Base-by-base conservation (phyloP, 2,888 invertebrate genomes). In the Augiades crinisus region DNA sequence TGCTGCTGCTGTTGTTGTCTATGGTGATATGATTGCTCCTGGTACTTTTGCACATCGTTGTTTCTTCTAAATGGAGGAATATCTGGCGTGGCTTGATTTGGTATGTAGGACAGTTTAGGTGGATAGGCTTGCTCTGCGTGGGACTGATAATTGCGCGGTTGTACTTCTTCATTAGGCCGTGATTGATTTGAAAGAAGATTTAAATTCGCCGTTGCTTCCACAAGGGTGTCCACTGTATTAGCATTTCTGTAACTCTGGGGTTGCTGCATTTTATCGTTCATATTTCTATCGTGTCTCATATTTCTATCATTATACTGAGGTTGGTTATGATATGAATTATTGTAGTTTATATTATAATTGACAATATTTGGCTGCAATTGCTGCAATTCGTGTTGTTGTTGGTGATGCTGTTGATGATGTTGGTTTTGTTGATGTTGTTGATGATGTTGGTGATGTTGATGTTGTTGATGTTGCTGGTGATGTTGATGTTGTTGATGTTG, bases 191-290 rank as follows among this genome's bases (percentile, higher is more conserved):
- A 56, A 34, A 82, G 64, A 45, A 87, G 60, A 58, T 73, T 85
- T 58, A 87, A 56, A 52, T 74, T 80, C 0, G 80, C 71, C 0
- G 88, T 72, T 0, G 83, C 82, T 5, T 87, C 86, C 1, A 75
- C 75, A 38, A 88, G 65, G 45, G 63, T 78, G 5, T 87, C 87
- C 67, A 88, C 79, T 1, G 70, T 52, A 31, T 71, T 75, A 2
- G 69, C 51, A 47, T 70, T 77, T 8, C 73, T 67, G 53, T 78
- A 81, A 53, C 64, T 72, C 31, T 72, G 73, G 2, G 67, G 70
- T 56, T 69, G 66, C 13, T 63, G 63, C 55, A 75, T 65, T 57
- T 70, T 75, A 1, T 84, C 83, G 49, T 65, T 72, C 55, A 75
- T 68, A 53, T 64, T 74, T 47, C 77, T 68, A 13, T 81, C 82